These are phyloP conservation scores for Oxytorus armatus DNA, from an alignment of 2,888 invertebrate genomes.

Conservation along the genomic window DNA sequence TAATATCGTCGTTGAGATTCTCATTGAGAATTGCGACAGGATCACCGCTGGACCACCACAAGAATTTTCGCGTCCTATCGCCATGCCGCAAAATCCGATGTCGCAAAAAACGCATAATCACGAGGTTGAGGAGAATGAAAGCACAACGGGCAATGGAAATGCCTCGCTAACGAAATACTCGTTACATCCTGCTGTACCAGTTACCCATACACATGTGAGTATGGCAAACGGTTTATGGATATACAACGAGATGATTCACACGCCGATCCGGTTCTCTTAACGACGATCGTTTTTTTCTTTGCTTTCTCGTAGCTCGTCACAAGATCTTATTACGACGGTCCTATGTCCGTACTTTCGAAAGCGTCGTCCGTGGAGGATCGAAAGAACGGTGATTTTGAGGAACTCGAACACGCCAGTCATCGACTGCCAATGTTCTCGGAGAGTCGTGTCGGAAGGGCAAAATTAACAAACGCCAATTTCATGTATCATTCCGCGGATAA, in stretches of 20 bases:
- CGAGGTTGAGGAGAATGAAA: conserved; percentile 72
- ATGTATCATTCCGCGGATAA: conserved; percentile 82
- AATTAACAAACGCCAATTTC: conserved; percentile 79
- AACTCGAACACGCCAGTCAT: conserved; percentile 77
- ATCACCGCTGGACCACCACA: conserved; percentile 84
- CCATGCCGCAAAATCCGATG: conserved; percentile 67
- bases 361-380: conserved; percentile 76
- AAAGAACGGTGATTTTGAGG: conserved; percentile 81
- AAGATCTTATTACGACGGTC: conserved; percentile 79
- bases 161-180: conserved; percentile 75
- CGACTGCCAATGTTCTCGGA: conserved; percentile 78
- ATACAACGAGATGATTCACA: conserved; percentile 12
- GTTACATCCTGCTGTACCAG: conserved; percentile 72
- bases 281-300: conserved; percentile 28
- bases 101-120: conserved; percentile 70
- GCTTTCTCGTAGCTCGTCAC: conserved; percentile 73
- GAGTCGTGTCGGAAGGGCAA: conserved; percentile 75
- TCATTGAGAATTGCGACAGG: conserved; percentile 94
- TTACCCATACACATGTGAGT: conserved; percentile 76
- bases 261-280: neutral
- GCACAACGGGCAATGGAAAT: conserved; percentile 77
- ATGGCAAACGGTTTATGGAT: no score
- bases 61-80: conserved; percentile 73
- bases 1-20: conserved; percentile 98
- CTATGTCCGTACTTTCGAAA: conserved; percentile 76